phyloP scores from a whole-genome alignment of 1,140 invertebrate genomes.

The Diorhabda carinulata region DNA sequence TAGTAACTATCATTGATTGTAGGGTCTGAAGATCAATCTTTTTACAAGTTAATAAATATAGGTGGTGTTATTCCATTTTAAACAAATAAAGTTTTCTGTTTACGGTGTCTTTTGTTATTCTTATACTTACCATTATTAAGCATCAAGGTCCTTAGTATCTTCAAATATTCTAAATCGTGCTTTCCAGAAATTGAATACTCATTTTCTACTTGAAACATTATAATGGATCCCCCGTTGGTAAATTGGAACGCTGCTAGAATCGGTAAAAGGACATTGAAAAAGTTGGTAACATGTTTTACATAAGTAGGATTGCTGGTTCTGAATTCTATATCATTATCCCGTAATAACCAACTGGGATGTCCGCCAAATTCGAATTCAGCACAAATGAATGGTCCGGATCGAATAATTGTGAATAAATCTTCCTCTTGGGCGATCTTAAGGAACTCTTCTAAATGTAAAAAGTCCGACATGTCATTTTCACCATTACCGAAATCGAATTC shows the following conservation, averaged over 20 bases:
- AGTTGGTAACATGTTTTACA: conserved; percentile 48
- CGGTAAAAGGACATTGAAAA: conserved; percentile 51
- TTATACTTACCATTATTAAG: conserved; percentile 43
- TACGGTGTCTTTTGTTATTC: too few relatives aligned
- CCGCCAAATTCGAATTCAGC: conserved; percentile 67
- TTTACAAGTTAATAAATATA: too few relatives aligned
- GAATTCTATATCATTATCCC: conserved; percentile 44
- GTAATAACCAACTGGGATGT: conserved; percentile 30
- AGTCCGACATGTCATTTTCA: conserved; percentile 61
- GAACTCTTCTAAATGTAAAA: conserved; percentile 58
- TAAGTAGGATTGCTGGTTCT: conserved; percentile 52
- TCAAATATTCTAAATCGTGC: conserved; percentile 45
- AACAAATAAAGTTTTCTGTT: too few relatives aligned
- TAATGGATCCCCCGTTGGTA: conserved; percentile 56
- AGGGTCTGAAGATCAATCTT: too few relatives aligned
- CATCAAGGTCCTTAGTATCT: conserved; percentile 45
- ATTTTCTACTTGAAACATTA: conserved; percentile 55
- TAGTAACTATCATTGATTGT: too few relatives aligned
- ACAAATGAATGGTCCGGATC: conserved; percentile 92
- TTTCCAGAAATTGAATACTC: conserved; percentile 50
- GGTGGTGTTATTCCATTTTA: too few relatives aligned
- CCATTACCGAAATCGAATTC: conserved; percentile 67
- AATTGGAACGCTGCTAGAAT: conserved; percentile 53
- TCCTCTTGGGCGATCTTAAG: conserved; percentile 76
- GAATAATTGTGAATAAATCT: conserved; percentile 76